Evolutionary conservation across 2,888 invertebrate genomes (phyloP), one percentile per base, ranked within the genome.

Genomic region (Pandemis corylana): DNA sequence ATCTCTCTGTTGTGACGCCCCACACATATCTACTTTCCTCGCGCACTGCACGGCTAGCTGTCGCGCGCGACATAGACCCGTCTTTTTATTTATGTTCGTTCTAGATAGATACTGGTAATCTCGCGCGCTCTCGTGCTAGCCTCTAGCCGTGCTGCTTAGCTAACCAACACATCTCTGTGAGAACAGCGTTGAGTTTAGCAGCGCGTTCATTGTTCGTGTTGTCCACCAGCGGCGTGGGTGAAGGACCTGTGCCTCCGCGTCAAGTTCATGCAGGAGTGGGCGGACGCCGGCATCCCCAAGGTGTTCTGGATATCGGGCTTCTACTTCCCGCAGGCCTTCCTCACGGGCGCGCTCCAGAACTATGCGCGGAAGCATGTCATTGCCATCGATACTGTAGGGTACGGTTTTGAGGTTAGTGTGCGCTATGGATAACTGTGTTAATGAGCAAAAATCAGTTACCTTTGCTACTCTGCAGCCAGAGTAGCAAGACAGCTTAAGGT

Each of bases 261-360:
- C 42, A 89, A 88, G 62, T 96, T 96, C 89, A 95, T 96, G 85
- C 89, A 90, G 65, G 87, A 91, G 56, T 98, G 97, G 97, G 95
- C 95, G 7, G 91, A 95, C 15, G 72, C 87, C 0, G 97, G 97
- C 9, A 96, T 97, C 77, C 97, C 97, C 0, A 88, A 95, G 46
- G 95, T 96, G 68, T 97, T 97, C 91, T 98, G 97, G 97, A 96
- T 98, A 79, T 97, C 97, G 0, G 97, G 97, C 0, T 97, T 98
- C 89, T 98, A 96, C 90, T 98, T 97, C 90, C 97, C 97, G 0
- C 97, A 98, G 87, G 97, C 97, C 0, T 97, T 98, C 91, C 94
- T 98, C 78, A 97, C 97, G 0, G 97, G 97, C 28, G 97, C 97
- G 0, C 92, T 97, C 82, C 98, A 98, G 92, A 97, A 98, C 91